Evolutionary conservation across 1,140 invertebrate genomes (phyloP).

Genomic region (Musca domestica): DNA sequence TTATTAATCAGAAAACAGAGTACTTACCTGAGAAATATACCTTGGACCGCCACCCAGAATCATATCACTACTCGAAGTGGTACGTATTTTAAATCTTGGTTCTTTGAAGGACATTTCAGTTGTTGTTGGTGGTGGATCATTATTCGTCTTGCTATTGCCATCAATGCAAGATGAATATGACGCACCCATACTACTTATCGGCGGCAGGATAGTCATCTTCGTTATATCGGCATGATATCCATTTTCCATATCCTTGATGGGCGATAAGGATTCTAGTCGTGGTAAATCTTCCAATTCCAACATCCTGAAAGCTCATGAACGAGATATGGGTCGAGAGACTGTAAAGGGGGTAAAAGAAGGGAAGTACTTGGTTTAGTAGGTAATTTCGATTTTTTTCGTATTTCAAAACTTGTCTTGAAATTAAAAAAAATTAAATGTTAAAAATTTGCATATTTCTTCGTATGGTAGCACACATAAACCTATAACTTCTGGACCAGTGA

Average conservation of each 20-base stretch:
- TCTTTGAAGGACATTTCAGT: too few species aligned
- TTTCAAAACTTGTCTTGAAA: too few species aligned
- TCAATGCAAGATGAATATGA: too few species aligned
- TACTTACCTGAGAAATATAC: conserved; percentile 26
- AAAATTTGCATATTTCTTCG: too few species aligned
- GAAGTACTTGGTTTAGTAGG: background rate
- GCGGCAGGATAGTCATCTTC: background rate
- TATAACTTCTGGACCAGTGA: too few species aligned
- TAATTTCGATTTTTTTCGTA: too few species aligned
- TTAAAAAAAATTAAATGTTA: too few species aligned
- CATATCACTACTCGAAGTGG: background rate
- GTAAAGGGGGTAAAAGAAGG: background rate
- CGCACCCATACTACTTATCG: background rate
- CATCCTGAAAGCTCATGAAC: conserved; percentile 32
- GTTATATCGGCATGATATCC: background rate
- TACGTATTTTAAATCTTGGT: background rate
- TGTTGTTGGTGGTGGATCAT: too few species aligned
- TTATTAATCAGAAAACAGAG: background rate
- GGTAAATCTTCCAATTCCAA: conserved; percentile 48
- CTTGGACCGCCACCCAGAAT: conserved; percentile 5
- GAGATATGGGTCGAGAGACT: background rate
- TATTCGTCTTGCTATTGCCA: too few species aligned
- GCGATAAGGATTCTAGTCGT: conserved; percentile 47
- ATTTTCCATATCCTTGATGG: conserved; percentile 36
- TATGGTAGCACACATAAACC: too few species aligned